Conservation (phyloP, 2,113 vertebrate genomes). For the Paradoxurus hermaphroditus region DNA sequence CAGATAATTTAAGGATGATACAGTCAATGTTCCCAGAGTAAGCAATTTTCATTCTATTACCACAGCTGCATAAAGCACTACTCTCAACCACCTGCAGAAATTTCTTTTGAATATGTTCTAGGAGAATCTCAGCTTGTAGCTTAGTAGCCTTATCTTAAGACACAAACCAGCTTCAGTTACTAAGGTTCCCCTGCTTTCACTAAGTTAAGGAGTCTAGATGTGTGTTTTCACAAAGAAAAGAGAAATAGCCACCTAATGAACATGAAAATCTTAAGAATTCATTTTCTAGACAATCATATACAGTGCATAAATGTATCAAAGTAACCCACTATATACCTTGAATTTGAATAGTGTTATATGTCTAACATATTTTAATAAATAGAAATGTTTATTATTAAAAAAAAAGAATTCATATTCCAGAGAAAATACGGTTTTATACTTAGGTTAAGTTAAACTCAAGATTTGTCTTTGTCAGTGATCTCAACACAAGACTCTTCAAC, state of each 20-base stretch:
- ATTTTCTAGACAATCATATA: too few species aligned
- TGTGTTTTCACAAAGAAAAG: neutral
- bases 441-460: constrained; percentile 57
- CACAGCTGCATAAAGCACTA: constrained; percentile 10
- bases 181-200: neutral
- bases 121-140: neutral
- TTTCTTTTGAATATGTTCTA: constrained; percentile 33
- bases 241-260: neutral
- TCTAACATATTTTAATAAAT: too few species aligned
- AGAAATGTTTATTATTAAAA: too few species aligned
- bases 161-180: constrained; percentile 23
- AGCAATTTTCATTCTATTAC: constrained; percentile 42
- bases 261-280: constrained; percentile 8
- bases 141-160: neutral
- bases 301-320: too few species aligned
- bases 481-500: neutral
- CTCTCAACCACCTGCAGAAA: constrained; percentile 35
- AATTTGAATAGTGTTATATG: too few species aligned
- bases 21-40: constrained; percentile 25
- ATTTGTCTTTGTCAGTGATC: constrained; percentile 54
- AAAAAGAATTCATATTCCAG: neutral
- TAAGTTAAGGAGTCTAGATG: neutral
- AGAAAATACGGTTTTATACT: constrained; percentile 53
- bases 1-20: constrained; percentile 27
- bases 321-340: too few species aligned